Evolutionary conservation across 2,113 vertebrate genomes (phyloP).

Genomic region (Corvus cornix): DNA sequence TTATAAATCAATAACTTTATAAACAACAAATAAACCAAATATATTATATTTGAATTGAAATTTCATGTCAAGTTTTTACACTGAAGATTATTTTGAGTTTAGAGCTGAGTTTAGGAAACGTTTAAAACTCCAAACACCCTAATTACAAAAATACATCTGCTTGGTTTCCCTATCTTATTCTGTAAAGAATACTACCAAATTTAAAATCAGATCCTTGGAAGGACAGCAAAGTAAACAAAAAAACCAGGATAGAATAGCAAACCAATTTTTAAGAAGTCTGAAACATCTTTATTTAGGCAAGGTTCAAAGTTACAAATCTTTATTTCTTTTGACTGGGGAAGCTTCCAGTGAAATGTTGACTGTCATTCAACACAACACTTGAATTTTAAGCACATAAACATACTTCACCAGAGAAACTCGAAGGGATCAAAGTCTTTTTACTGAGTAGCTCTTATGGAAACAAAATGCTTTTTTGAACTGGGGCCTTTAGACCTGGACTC

Average conservation of each 20-base stretch:
- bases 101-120: neutral
- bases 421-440: neutral
- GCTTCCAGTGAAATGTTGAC: neutral
- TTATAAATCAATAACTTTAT: constrained; percentile 36
- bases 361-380: neutral
- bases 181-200: neutral
- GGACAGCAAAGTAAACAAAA: neutral
- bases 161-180: neutral
- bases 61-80: neutral
- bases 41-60: constrained; percentile 51
- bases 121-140: neutral
- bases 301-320: neutral
- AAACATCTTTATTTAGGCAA: neutral
- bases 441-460: neutral
- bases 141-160: neutral
- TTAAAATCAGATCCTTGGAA: neutral
- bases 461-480: neutral
- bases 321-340: neutral
- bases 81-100: neutral
- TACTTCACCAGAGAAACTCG: neutral
- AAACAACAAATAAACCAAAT: constrained; percentile 49
- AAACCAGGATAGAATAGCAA: neutral
- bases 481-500: neutral
- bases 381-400: neutral
- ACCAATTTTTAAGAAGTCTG: neutral